Evolutionary conservation across 2,113 vertebrate species (phyloP).

Genomic region (Excalfactoria chinensis): DNA sequence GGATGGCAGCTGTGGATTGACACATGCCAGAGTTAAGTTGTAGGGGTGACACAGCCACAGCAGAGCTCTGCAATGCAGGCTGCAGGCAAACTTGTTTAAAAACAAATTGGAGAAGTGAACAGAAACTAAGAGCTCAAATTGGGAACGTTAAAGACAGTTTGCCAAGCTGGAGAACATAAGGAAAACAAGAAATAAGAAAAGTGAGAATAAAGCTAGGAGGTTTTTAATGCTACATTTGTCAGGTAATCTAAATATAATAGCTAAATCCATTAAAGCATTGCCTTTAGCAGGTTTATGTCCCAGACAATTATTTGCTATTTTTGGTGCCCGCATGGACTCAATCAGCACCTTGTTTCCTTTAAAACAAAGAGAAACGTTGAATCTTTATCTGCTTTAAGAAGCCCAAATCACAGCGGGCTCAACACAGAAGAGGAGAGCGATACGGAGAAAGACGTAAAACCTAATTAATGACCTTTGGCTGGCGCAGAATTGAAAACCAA

Average conservation of each 20-base stretch:
- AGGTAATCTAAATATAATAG: background rate
- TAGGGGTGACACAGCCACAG: background rate
- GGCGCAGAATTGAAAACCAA: background rate
- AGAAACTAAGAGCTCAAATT: background rate
- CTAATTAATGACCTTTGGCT: conserved; percentile 48
- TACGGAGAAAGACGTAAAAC: background rate
- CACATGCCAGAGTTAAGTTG: conserved; percentile 21
- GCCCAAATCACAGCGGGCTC: background rate
- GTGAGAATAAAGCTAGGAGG: background rate
- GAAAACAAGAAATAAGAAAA: background rate
- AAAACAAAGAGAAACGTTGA: background rate
- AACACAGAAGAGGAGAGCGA: background rate
- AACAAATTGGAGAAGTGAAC: background rate
- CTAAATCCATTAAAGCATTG: background rate
- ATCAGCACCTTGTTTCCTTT: background rate
- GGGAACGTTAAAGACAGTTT: conserved; percentile 17
- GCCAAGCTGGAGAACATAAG: background rate
- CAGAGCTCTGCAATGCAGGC: background rate
- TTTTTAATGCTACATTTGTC: background rate
- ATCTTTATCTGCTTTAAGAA: background rate
- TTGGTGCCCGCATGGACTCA: background rate
- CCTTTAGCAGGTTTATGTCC: background rate
- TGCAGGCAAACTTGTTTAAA: background rate
- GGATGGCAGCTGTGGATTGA: background rate
- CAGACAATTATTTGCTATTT: background rate